Evolutionary conservation across 2,888 invertebrate species (phyloP).

Genomic region (Nipponacmea schrenckii): DNA sequence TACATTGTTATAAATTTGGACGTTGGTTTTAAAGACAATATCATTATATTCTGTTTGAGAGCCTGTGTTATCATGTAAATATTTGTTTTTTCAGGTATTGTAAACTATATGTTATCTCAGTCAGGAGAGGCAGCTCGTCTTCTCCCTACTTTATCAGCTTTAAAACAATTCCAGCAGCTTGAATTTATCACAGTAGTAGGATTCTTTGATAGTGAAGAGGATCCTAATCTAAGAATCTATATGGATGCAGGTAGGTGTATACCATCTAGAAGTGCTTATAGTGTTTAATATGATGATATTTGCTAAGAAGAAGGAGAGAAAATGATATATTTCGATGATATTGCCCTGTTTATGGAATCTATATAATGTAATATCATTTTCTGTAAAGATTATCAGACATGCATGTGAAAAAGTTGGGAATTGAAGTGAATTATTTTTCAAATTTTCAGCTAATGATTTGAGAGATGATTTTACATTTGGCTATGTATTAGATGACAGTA

Average conservation of each 20-base stretch:
- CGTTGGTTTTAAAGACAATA: no score
- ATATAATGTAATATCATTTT: no score
- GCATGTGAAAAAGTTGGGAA: no score
- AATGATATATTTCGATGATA: neutral
- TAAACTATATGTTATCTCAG: conserved; percentile 71
- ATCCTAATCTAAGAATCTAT: conserved; percentile 67
- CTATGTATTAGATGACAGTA: conserved; percentile 68
- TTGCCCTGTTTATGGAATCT: neutral
- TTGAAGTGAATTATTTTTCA: no score
- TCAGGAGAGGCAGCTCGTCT: conserved; percentile 66
- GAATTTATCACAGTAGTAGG: conserved; percentile 71
- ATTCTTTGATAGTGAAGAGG: conserved; percentile 69
- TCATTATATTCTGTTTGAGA: no score
- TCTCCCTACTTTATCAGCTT: conserved; percentile 57
- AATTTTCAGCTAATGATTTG: conserved; percentile 66
- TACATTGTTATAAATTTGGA: no score
- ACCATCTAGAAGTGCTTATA: no score
- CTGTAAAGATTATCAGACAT: no score
- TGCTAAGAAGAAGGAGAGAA: no score
- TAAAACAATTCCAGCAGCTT: conserved; percentile 65
- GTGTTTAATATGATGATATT: neutral
- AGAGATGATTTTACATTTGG: conserved; percentile 69
- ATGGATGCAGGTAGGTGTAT: conserved; percentile 66
- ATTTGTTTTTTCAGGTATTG: conserved; percentile 66
- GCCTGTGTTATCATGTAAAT: neutral